Evolutionary conservation across 2,797 vertebrate species (phyloP).

Genomic region (Bufotes viridis): DNA sequence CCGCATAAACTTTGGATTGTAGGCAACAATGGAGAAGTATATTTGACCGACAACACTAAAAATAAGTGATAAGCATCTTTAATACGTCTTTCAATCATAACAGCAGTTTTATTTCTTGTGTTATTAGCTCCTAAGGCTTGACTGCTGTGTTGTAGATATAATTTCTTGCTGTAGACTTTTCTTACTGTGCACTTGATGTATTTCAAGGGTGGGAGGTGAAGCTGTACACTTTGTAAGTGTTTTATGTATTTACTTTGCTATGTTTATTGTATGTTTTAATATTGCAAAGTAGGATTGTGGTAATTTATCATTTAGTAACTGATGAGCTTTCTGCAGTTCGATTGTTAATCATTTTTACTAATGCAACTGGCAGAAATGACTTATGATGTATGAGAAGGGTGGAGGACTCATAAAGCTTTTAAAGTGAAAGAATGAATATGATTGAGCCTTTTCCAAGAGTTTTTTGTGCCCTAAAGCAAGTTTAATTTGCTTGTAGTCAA

Average conservation of each 20-base stretch:
- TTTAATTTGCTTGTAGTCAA: too few relatives aligned
- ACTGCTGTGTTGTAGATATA: slow-evolving; percentile 64
- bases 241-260: slow-evolving; percentile 41
- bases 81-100: slow-evolving; percentile 71
- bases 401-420: neutral
- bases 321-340: neutral
- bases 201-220: slow-evolving; percentile 66
- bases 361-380: neutral
- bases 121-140: slow-evolving; percentile 70
- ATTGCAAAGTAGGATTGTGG: neutral
- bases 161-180: slow-evolving; percentile 67
- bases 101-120: slow-evolving; percentile 70
- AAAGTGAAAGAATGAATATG: neutral
- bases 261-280: slow-evolving; percentile 32
- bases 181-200: slow-evolving; percentile 67
- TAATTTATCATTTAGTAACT: slow-evolving; percentile 18
- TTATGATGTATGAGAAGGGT: neutral
- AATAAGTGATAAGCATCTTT: slow-evolving; percentile 70
- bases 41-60: slow-evolving; percentile 70
- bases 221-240: slow-evolving; percentile 60
- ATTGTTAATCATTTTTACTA: neutral
- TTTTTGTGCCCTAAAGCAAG: too few relatives aligned
- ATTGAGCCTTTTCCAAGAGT: neutral
- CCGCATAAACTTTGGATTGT: slow-evolving; percentile 67
- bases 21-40: slow-evolving; percentile 66